Percentiles rank a stretch among this genome's conserved stretches.
Evolutionary conservation across 2,888 invertebrate species (phyloP).

Genomic region (Spisula solida): DNA sequence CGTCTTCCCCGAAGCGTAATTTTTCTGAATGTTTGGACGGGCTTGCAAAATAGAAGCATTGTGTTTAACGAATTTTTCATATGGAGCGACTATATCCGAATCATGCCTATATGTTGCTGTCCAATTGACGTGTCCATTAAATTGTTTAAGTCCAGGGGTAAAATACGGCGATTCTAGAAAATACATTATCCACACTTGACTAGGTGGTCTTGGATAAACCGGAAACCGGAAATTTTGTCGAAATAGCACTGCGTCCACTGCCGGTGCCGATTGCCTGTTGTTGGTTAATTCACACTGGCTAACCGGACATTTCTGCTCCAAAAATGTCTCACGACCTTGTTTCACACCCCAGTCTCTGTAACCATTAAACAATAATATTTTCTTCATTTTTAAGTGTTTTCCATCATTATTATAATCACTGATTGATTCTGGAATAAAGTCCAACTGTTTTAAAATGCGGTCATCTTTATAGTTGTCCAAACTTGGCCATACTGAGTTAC

Average conservation of each 20-base stretch:
- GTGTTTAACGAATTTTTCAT: conserved; percentile 97
- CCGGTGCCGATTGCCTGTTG: not conserved
- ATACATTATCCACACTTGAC: conserved; percentile 64
- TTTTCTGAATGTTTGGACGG: conserved; percentile 55
- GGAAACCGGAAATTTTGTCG: conserved; percentile 42
- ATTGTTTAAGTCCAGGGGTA: conserved; percentile 91
- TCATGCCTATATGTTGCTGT: conserved; percentile 97
- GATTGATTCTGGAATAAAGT: conserved; percentile 35
- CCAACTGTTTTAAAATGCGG: conserved; percentile 55
- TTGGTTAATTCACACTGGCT: conserved; percentile 94
- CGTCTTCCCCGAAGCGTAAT: conserved; percentile 93
- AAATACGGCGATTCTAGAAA: conserved; percentile 61
- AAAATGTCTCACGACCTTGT: conserved; percentile 47
- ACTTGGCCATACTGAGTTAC: conserved; percentile 44
- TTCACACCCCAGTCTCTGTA: conserved; percentile 60
- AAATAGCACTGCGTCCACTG: conserved; percentile 60
- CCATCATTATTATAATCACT: not conserved
- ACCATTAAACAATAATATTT: conserved; percentile 58
- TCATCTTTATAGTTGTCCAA: conserved; percentile 47
- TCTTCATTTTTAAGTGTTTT: conserved; percentile 43
- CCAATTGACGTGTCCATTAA: conserved; percentile 96
- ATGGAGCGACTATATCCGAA: conserved; percentile 98
- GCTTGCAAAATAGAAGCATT: conserved; percentile 87
- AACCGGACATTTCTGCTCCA: conserved; percentile 92
- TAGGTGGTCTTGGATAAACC: conserved; percentile 42